A percentile compares a stretch with the other conserved stretches of the same genome.
phyloP scores from a whole-genome alignment of 2,797 vertebrate species.

The Acrocephalus scirpaceus region DNA sequence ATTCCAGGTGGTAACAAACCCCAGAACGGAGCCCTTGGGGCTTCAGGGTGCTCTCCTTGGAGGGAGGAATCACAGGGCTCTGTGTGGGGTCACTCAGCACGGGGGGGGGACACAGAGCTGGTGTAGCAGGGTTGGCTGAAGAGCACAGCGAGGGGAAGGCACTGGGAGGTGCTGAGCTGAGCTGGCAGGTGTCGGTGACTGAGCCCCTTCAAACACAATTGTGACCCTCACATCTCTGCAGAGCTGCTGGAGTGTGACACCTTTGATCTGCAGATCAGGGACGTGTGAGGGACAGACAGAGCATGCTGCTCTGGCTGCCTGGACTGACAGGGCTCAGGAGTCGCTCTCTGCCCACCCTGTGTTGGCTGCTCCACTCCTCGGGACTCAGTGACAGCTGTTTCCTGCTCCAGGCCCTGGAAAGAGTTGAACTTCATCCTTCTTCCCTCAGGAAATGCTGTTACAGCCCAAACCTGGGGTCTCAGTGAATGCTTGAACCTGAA shows the following conservation, averaged over 20 bases:
- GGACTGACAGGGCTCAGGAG: neutral
- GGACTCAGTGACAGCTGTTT: neutral
- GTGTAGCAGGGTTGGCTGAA: neutral
- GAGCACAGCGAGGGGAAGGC: neutral
- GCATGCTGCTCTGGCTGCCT: neutral
- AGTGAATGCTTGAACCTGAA: neutral
- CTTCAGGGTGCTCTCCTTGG: neutral
- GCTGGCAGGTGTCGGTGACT: neutral
- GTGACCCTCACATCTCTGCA: neutral
- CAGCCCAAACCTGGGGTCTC: neutral
- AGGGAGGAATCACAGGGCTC: neutral
- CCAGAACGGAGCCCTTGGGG: neutral
- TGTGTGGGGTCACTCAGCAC: neutral
- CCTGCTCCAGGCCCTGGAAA: neutral
- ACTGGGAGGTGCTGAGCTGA: neutral
- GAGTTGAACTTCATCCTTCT: neutral
- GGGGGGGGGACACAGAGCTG: neutral
- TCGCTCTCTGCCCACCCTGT: neutral
- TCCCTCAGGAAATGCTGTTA: neutral
- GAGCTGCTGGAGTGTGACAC: neutral
- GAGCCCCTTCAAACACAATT: neutral
- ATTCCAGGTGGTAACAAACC: slow-evolving; percentile 85
- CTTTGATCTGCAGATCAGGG: neutral
- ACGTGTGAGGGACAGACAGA: neutral
- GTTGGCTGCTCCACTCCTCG: neutral